Percentiles rank a stretch among this genome's conserved stretches.
Conservation (phyloP, 2,113 vertebrate genomes). For the Perca fluviatilis region DNA sequence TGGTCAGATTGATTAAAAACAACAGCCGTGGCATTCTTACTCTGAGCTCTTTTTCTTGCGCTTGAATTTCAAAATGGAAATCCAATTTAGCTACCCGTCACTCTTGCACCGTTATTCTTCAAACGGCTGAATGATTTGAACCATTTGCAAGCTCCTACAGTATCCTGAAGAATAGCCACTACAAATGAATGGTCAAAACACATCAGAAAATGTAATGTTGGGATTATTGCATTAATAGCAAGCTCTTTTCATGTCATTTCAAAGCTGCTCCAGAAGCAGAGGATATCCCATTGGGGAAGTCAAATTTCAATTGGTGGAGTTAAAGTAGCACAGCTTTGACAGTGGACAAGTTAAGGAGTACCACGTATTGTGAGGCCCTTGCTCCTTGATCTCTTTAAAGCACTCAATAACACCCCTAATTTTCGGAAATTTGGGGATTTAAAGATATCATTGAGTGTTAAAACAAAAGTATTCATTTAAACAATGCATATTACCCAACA, state of each 20-base stretch:
- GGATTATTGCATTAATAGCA: constrained; percentile 14
- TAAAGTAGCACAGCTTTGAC: background rate
- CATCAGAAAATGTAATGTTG: background rate
- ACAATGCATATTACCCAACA: background rate
- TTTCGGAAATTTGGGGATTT: background rate
- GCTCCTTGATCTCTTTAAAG: background rate
- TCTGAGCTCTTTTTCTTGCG: constrained; percentile 8
- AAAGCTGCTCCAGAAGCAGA: background rate
- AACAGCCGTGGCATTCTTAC: constrained; percentile 10
- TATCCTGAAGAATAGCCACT: background rate
- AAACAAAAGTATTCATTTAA: background rate
- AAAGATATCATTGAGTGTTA: background rate
- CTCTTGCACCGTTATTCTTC: background rate
- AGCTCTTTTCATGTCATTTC: constrained; percentile 3
- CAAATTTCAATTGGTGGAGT: constrained; percentile 18
- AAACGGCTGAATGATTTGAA: background rate
- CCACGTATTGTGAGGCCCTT: background rate
- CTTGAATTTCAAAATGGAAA: constrained; percentile 30
- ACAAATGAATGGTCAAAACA: constrained; percentile 4
- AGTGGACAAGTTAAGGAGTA: background rate
- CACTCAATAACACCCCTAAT: background rate
- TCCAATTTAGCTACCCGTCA: background rate
- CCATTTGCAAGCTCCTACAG: background rate
- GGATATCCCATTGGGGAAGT: constrained; percentile 17
- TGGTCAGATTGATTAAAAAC: constrained; percentile 19